These are phyloP conservation scores for Stichopus horrens DNA, from an alignment of 53 echinoderm and acorn worm species.

Conservation along the genomic window DNA sequence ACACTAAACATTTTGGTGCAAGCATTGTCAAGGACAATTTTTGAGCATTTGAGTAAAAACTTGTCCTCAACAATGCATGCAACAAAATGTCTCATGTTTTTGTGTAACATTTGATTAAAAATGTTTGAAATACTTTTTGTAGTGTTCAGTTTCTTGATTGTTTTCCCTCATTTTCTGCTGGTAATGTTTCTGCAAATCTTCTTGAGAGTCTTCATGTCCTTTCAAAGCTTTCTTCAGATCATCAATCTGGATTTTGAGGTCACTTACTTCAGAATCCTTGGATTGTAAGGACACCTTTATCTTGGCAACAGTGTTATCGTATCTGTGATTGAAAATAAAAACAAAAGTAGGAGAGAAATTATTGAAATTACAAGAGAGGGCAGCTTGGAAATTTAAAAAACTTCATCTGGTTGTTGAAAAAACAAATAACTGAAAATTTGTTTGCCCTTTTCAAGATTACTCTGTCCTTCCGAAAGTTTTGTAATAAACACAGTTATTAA, in stretches of 20 bases:
- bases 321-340: constrained; percentile 7
- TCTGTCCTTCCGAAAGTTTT: too few relatives aligned
- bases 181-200: constrained; percentile 81
- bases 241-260: constrained; percentile 80
- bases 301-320: constrained; percentile 57
- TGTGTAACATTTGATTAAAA: background rate
- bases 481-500: too few relatives aligned
- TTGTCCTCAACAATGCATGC: too few relatives aligned
- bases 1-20: too few relatives aligned
- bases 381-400: background rate
- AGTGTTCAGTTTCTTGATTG: constrained; percentile 72
- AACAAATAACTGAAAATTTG: too few relatives aligned
- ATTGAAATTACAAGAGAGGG: background rate
- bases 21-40: too few relatives aligned
- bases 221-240: constrained; percentile 58
- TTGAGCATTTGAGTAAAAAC: too few relatives aligned
- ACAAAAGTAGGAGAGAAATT: background rate
- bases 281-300: constrained; percentile 60
- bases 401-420: too few relatives aligned
- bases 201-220: constrained; percentile 63
- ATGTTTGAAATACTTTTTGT: constrained; percentile 66
- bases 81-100: too few relatives aligned
- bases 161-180: constrained; percentile 83
- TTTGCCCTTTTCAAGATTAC: too few relatives aligned
- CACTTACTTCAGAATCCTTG: constrained; percentile 74